phyloP scores from a whole-genome alignment of 1,140 invertebrate genomes.

The Danaus plexippus region DNA sequence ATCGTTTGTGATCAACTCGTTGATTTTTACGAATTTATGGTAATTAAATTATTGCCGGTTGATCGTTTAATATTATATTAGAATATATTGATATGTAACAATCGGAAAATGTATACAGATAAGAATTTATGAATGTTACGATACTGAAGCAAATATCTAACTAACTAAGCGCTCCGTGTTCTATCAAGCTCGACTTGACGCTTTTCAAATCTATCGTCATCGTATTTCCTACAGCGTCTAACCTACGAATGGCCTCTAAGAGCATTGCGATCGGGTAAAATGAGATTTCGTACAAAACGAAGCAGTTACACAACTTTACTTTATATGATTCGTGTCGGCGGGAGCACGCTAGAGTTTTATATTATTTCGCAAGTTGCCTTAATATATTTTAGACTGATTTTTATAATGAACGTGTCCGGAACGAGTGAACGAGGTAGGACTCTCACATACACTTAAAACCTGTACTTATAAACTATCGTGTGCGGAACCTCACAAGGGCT shows the following conservation, averaged over 20 bases:
- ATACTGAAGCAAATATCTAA: too few species aligned
- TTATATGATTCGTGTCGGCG: background rate
- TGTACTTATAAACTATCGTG: constrained; percentile 38
- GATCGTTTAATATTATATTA: constrained; percentile 22
- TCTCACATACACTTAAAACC: constrained; percentile 6
- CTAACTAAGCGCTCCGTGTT: too few species aligned
- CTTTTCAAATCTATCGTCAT: too few species aligned
- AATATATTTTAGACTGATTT: constrained; percentile 71
- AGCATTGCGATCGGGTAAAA: too few species aligned
- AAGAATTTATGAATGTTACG: too few species aligned
- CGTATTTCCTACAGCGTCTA: too few species aligned
- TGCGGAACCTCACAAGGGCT: background rate
- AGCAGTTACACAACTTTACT: too few species aligned
- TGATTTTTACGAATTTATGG: constrained; percentile 56
- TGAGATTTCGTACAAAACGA: too few species aligned
- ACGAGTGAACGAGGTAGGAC: constrained; percentile 25
- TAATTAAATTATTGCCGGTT: constrained; percentile 35
- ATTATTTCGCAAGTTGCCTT: constrained; percentile 67
- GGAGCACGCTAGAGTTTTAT: constrained; percentile 24
- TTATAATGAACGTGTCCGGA: constrained; percentile 49
- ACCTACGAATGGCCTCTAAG: too few species aligned
- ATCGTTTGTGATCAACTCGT: constrained; percentile 15
- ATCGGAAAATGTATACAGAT: background rate
- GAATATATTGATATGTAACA: constrained; percentile 2
- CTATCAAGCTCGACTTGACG: too few species aligned